A percentile compares a stretch with the other conserved stretches of the same genome.
phyloP scores from a whole-genome alignment of 2,797 vertebrate species.

The Somateria mollissima region DNA sequence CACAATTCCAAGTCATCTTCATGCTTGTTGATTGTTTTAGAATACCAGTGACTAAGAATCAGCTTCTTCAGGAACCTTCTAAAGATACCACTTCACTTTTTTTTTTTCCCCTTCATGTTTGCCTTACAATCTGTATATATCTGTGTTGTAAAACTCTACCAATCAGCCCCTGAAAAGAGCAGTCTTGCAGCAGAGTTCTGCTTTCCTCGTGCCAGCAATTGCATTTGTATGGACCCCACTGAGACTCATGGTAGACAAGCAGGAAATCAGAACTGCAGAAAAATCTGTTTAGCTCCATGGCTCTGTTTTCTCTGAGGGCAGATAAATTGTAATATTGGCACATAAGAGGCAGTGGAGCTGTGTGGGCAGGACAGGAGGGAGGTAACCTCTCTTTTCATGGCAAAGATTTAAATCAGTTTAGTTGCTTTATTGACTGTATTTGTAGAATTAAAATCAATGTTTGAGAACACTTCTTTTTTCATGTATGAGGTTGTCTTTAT shows the following conservation, averaged over 20 bases:
- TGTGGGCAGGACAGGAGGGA: not conserved
- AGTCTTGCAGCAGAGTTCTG: not conserved
- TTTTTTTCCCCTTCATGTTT: not conserved
- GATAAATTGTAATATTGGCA: not conserved
- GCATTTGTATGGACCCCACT: not conserved
- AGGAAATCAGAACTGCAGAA: not conserved
- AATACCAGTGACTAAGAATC: not conserved
- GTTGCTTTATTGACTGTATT: not conserved
- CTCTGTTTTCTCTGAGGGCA: not conserved
- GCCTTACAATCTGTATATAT: not conserved
- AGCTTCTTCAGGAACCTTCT: not conserved
- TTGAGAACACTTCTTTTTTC: not conserved
- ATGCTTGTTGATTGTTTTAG: not conserved
- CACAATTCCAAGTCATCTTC: not conserved
- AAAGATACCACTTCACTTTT: not conserved
- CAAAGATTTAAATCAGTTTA: not conserved
- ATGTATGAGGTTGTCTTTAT: not conserved
- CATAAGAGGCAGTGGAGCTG: not conserved
- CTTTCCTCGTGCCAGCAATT: not conserved
- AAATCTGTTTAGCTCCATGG: not conserved
- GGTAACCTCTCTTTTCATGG: not conserved
- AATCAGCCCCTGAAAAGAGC: not conserved
- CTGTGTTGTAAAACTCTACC: not conserved
- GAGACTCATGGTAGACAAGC: accelerated
- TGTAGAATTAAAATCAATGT: not conserved